Base-by-base conservation (phyloP, 2,113 vertebrate genomes). In the Opisthocomus hoazin region DNA sequence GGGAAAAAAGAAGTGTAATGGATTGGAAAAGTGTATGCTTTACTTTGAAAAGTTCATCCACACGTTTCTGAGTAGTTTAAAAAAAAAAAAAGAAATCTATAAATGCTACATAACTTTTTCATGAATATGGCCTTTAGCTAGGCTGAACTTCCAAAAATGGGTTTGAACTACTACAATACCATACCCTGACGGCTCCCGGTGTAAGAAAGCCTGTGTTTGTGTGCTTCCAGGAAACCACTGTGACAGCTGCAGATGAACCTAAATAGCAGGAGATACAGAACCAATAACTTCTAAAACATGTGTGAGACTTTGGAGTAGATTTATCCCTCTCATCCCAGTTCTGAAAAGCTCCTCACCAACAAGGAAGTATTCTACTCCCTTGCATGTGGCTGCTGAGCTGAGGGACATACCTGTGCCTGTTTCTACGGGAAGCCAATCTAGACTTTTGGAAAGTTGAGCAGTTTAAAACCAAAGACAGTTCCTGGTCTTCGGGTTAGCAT, bases 41-140 rank as follows among this genome's bases (percentile, higher is more conserved):
- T 86, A 76, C 94, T 95, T 95, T 29, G 70, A 89, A 80, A 97
- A 97, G 66, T 94, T 96, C 48, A 90, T 58, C 89, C 73, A 60
- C 36, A 19, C 82, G 20, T 84, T 84, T 94, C 80, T 82, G 70
- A 90, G 69, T 87, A 90, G 93, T 71, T 85, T 91, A 41, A 70
- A 83, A 79, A 57, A 74, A 82, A 54, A 63, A 54, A 22, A 22
- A n/a, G 3, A 57, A 80, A 91, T 96, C 64, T 94, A 96, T 94
- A 97, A 96, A 95, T 89, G 89, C 90, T 65, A 29, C 81, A 84
- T 84, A 86, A 95, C 73, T 95, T 94, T 96, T 96, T 97, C 56
- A 95, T 90, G 90, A 97, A 58, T 78, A 68, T 82, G 76, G 71
- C 90, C 96, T 79, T 97, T 75, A 84, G 90, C 81, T 73, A 94